These are phyloP conservation scores for Aphidius gifuensis DNA, from an alignment of 1,140 invertebrate genomes.

Conservation along the genomic window DNA sequence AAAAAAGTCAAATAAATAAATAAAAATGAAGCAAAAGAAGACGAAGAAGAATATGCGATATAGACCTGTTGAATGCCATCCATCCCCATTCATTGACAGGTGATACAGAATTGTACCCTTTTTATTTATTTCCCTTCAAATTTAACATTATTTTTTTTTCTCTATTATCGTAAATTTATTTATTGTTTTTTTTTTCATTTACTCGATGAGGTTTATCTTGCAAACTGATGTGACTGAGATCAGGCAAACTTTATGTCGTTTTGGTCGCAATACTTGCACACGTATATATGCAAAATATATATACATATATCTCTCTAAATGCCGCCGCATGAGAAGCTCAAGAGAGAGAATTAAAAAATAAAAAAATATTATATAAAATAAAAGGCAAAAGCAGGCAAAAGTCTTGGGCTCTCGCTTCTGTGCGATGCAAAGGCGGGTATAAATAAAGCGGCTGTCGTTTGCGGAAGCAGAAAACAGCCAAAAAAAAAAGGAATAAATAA, in stretches of 20 bases:
- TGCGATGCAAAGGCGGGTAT: slow-evolving; percentile 54
- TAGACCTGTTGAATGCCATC: slow-evolving; percentile 36
- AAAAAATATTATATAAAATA: slow-evolving; percentile 6
- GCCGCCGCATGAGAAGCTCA: neutral
- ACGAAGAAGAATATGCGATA: slow-evolving; percentile 29
- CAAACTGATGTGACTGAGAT: too few species aligned
- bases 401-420: slow-evolving; percentile 43
- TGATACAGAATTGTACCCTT: slow-evolving; percentile 38
- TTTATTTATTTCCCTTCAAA: slow-evolving; percentile 1
- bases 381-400: slow-evolving; percentile 27
- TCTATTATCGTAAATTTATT: neutral
- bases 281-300: too few species aligned
- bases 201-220: too few species aligned
- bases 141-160: neutral
- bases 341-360: neutral
- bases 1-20: too few species aligned
- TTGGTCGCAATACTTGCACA: too few species aligned
- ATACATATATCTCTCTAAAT: too few species aligned
- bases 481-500: slow-evolving; percentile 49
- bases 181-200: too few species aligned
- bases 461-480: slow-evolving; percentile 54
- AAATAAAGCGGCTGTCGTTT: slow-evolving; percentile 56
- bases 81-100: slow-evolving; percentile 34
- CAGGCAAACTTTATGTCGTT: too few species aligned
- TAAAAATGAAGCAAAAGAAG: too few species aligned